A percentile compares a stretch with the other conserved stretches of the same genome.
phyloP scores from a whole-genome alignment of 2,797 vertebrate genomes.

The Anguilla pacifica region DNA sequence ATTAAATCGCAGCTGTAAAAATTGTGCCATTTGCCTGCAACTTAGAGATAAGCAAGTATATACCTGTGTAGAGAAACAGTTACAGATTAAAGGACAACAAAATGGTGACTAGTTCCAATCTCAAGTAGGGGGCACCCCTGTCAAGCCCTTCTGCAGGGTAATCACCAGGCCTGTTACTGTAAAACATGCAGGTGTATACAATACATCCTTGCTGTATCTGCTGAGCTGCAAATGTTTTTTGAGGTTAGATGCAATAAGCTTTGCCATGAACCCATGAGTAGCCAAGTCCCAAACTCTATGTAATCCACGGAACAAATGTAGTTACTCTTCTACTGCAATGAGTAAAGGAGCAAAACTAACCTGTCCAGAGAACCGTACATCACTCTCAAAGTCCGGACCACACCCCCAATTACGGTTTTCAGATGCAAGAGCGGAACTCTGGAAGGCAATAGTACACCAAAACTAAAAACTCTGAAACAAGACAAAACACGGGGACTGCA shows the following conservation, averaged over 20 bases:
- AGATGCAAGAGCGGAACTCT: conserved; percentile 88
- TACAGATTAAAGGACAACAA: neutral
- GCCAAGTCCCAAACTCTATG: neutral
- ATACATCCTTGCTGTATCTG: neutral
- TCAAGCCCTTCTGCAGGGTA: neutral
- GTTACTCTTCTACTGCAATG: neutral
- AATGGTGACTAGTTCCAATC: neutral
- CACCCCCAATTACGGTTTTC: conserved; percentile 81
- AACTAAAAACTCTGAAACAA: neutral
- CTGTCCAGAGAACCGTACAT: conserved; percentile 89
- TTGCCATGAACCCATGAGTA: neutral
- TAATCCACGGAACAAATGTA: neutral
- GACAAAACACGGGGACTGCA: neutral
- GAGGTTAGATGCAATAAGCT: neutral
- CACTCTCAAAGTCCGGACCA: conserved; percentile 85
- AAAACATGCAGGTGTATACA: neutral
- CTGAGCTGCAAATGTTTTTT: neutral
- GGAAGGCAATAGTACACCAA: conserved; percentile 38
- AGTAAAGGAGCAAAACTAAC: conserved; percentile 65
- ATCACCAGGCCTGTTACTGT: neutral
- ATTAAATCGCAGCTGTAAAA: neutral
- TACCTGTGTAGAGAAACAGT: neutral
- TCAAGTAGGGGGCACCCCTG: neutral
- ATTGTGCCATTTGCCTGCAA: neutral
- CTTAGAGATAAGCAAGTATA: neutral